Percentiles rank a stretch among this genome's conserved stretches.
Evolutionary conservation across 2,888 invertebrate genomes (phyloP).

Genomic region (Trichopria drosophilae): DNA sequence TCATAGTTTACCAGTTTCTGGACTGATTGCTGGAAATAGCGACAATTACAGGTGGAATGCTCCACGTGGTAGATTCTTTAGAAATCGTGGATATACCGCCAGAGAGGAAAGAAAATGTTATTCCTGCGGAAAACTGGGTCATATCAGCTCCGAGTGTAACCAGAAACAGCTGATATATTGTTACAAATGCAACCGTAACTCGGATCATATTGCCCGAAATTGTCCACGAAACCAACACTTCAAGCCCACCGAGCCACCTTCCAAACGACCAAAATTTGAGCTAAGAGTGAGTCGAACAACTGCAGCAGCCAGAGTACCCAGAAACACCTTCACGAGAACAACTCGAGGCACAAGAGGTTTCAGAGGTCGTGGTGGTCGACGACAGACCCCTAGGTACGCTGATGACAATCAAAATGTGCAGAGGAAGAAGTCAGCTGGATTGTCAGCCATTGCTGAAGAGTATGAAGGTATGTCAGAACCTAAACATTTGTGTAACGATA

Average conservation of each 20-base stretch:
- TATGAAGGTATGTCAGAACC: not conserved
- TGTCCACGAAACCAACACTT: no score
- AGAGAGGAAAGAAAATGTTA: not conserved
- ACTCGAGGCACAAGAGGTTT: no score
- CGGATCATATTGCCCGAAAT: no score
- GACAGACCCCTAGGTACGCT: no score
- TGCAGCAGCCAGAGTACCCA: no score
- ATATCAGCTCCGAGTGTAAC: not conserved
- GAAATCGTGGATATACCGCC: constrained; percentile 1
- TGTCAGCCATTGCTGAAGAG: not conserved
- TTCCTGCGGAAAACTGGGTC: not conserved
- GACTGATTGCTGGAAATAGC: not conserved
- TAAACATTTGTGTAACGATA: not conserved
- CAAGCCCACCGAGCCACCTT: no score
- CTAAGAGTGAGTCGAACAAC: no score
- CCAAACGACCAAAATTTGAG: no score
- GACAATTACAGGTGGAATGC: not conserved
- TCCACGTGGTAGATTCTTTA: not conserved
- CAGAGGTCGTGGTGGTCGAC: no score
- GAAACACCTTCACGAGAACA: no score
- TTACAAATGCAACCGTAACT: no score
- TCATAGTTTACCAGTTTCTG: not conserved
- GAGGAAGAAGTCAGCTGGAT: not conserved
- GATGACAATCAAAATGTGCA: no score
- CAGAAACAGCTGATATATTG: not conserved